Conservation (phyloP, 1,140 invertebrate genomes). For the Brachionus manjavacas region DNA sequence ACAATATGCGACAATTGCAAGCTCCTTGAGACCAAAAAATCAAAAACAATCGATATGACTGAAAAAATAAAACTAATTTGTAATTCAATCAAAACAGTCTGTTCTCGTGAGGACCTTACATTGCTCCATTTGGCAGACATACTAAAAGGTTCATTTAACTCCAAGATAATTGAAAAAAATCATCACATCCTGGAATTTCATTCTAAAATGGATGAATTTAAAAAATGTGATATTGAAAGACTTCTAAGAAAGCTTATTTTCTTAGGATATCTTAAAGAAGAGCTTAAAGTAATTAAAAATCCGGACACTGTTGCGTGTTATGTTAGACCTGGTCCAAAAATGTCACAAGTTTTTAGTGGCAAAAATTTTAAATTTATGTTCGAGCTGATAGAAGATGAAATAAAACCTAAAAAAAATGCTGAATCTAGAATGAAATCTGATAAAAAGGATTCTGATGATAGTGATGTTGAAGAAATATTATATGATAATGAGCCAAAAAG, state of each 20-base stretch:
- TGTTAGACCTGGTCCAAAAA: conserved; percentile 68
- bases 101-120: conserved; percentile 65
- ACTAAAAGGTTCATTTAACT: conserved; percentile 63
- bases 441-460: not conserved
- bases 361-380: conserved; percentile 50
- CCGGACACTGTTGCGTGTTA: conserved; percentile 75
- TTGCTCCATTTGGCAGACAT: conserved; percentile 74
- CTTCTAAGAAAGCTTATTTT: conserved; percentile 75
- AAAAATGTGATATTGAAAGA: conserved; percentile 70
- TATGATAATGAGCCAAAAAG: conserved; percentile 42
- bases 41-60: conserved; percentile 65
- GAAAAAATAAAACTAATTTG: conserved; percentile 70
- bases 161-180: conserved; percentile 56
- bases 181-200: conserved; percentile 65
- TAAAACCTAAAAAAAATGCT: not conserved
- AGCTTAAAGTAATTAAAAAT: conserved; percentile 63
- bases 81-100: conserved; percentile 66
- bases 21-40: not conserved
- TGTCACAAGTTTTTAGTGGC: conserved; percentile 48
- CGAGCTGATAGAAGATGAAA: not conserved
- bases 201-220: conserved; percentile 64
- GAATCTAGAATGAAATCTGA: not conserved
- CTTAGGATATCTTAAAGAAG: conserved; percentile 72
- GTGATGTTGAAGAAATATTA: not conserved
- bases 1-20: conserved; percentile 33